Evolutionary conservation across 2,888 invertebrate genomes (phyloP).

Genomic region (Protula sp.): DNA sequence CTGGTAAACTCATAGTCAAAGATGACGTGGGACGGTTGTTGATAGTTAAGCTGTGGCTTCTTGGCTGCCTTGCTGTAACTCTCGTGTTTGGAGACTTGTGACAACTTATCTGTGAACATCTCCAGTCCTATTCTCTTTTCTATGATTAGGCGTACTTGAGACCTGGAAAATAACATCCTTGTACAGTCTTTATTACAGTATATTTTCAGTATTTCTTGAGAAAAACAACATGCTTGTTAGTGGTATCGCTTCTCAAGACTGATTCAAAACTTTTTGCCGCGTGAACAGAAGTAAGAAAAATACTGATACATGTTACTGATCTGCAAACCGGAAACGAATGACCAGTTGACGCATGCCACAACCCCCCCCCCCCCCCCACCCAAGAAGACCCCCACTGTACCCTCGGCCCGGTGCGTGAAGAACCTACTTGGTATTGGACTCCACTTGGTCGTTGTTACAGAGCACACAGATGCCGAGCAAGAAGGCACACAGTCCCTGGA

Average conservation of each 20-base stretch:
- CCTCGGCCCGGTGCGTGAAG: too few species aligned
- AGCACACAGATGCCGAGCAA: slow-evolving; percentile 82
- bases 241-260: too few species aligned
- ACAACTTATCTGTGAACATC: slow-evolving; percentile 76
- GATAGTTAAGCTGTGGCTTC: slow-evolving; percentile 81
- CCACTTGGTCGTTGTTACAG: slow-evolving; percentile 49
- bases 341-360: too few species aligned
- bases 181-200: too few species aligned
- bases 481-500: slow-evolving; percentile 86
- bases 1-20: slow-evolving; percentile 93
- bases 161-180: slow-evolving; percentile 56
- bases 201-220: background rate
- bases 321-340: too few species aligned
- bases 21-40: slow-evolving; percentile 70
- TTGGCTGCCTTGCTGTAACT: slow-evolving; percentile 87
- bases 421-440: slow-evolving; percentile 23
- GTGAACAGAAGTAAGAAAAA: too few species aligned
- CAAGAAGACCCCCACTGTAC: too few species aligned
- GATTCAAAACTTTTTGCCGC: too few species aligned
- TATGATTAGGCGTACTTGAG: slow-evolving; percentile 74
- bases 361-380: too few species aligned
- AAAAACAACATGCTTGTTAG: too few species aligned
- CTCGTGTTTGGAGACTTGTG: slow-evolving; percentile 82
- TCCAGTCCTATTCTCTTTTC: slow-evolving; percentile 84
- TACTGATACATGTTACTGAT: too few species aligned